A percentile compares a stretch with the other conserved stretches of the same genome.
phyloP scores from a whole-genome alignment of 2,113 vertebrate genomes.

The Tychaedon coryphoeus region DNA sequence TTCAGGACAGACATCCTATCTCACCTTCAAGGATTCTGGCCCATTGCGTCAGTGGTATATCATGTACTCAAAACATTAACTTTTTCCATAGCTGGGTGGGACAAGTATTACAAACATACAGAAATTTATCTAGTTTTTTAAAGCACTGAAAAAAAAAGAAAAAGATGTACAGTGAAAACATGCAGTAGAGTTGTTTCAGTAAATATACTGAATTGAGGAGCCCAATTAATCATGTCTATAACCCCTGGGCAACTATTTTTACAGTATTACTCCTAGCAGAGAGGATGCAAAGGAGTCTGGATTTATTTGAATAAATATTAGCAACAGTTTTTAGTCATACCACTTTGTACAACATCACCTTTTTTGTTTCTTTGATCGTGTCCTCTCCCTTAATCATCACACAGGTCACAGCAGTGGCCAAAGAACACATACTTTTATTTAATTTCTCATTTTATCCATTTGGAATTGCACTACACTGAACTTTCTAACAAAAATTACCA shows the following conservation, averaged over 20 bases:
- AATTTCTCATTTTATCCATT: slow-evolving; percentile 26
- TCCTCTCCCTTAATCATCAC: not conserved
- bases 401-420: not conserved
- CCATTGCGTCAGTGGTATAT: not conserved
- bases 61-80: not conserved
- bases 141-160: not conserved
- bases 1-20: not conserved
- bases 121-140: not conserved
- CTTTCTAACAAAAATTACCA: slow-evolving; percentile 40
- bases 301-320: not conserved
- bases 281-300: not conserved
- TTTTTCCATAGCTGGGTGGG: not conserved
- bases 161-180: not conserved
- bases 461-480: slow-evolving; percentile 14
- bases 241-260: not conserved
- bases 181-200: not conserved
- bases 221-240: not conserved
- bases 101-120: not conserved
- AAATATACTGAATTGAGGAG: not conserved
- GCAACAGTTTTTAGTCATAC: not conserved
- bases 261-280: not conserved
- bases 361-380: not conserved
- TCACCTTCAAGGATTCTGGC: not conserved
- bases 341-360: not conserved
- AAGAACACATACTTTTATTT: not conserved